Evolutionary conservation across 2,797 vertebrate species (phyloP).

Genomic region (Protonibea diacanthus): DNA sequence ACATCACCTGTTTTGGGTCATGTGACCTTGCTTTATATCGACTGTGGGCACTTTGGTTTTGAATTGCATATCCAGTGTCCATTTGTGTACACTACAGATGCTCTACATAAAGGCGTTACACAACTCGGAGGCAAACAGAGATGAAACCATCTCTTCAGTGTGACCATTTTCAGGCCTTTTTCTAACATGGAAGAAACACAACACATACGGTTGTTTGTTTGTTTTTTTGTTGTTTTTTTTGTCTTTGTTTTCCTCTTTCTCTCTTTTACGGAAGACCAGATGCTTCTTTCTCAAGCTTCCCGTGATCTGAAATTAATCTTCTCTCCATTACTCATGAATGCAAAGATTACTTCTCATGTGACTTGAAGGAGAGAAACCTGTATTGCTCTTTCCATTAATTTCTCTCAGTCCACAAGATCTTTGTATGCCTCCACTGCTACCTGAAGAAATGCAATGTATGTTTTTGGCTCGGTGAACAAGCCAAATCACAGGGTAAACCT

Average conservation of each 20-base stretch:
- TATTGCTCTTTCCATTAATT: conserved; percentile 75
- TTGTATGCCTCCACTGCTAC: conserved; percentile 80
- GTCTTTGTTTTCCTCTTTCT: background rate
- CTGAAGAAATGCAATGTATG: conserved; percentile 83
- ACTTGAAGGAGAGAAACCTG: conserved; percentile 76
- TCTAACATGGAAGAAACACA: conserved; percentile 61
- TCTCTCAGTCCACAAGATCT: conserved; percentile 69
- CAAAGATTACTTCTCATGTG: conserved; percentile 76
- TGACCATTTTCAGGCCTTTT: conserved; percentile 71
- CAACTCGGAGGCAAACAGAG: conserved; percentile 52
- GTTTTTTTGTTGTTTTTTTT: background rate
- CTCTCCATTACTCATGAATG: conserved; percentile 80
- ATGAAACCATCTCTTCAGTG: conserved; percentile 33
- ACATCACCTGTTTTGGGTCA: conserved; percentile 76
- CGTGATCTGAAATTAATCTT: conserved; percentile 71
- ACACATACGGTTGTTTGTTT: conserved; percentile 49
- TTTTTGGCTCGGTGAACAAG: conserved; percentile 75
- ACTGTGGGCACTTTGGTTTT: conserved; percentile 79
- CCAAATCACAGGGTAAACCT: conserved; percentile 81
- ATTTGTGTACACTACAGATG: conserved; percentile 79
- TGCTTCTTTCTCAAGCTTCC: conserved; percentile 72
- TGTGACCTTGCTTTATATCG: conserved; percentile 78
- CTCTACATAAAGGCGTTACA: conserved; percentile 56
- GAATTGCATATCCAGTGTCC: conserved; percentile 77
- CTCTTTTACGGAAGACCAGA: conserved; percentile 64